Evolutionary conservation across 2,888 invertebrate species (phyloP), one percentile per base, ranked within the genome.

Genomic region (Danaus chrysippus): DNA sequence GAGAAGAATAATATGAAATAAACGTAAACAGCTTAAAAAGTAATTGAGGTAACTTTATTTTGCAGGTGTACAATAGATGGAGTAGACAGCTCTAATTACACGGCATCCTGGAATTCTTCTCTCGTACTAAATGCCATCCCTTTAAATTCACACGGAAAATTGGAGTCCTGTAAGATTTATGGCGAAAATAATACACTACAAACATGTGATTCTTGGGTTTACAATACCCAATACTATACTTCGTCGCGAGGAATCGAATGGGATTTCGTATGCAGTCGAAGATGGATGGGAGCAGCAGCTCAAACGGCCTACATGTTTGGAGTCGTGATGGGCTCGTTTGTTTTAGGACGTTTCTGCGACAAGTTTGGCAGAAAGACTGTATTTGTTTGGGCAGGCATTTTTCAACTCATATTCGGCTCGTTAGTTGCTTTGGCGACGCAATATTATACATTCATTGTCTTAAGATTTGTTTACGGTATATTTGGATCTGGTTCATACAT

Each of bases 221-320:
- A 95, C 78, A 94, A 96, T 75, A 92, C 91, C 1, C 94, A 94
- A 0, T 95, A 94, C 77, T 95, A 94, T 73, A 84, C 93, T 63
- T 93, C 94, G 0, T 95, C 96, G 0, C 92, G 95, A 41, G 94
- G 93, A 1, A 95, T 96, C 42, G 96, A 97, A 81, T 97, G 96
- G 96, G 86, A 95, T 77, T 94, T 96, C 64, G 96, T 97, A 0
- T 97, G 97, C 79, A 92, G 93, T 67, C 89, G 92, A 46, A 92
- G 96, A 54, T 97, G 96, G 96, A 94, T 95, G 94, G 95, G 95
- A 1, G 94, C 97, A 0, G 82, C 94, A 1, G 94, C 96, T 0
- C 96, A 97, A 76, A 94, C 95, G 0, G 84, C 92, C 1, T 95
- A 94, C 79, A 97, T 97, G 97, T 92, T 96, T 75, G 97, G 97